Base-by-base conservation (phyloP, 1,140 invertebrate genomes). In the Aricia agestis region DNA sequence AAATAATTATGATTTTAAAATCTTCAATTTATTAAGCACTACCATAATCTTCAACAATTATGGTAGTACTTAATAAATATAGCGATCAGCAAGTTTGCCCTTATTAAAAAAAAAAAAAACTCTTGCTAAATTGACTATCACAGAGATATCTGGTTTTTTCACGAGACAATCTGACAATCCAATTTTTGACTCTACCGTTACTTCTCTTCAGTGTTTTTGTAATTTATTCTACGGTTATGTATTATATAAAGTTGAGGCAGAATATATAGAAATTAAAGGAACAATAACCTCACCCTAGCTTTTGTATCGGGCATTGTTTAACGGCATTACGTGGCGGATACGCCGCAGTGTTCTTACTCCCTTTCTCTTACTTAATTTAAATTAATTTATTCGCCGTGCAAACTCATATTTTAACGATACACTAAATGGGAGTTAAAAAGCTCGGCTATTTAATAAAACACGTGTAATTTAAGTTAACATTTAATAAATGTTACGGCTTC, bases 301-400 rank as follows among this genome's bases (percentile, higher is more conserved):
- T 83, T 87, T 90, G 82, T 84, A 78, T 81, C 75, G 76, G 85
- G 82, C 82, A 83, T 89, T 84, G 84, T 87, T 78, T 82, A 76
- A 78, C 74, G 75, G 78, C 81, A 79, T 86, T 84, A 84, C 80
- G 82, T 77, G 74, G 80, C 74, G 79, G 78, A 82, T 85, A 84
- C 87, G 84, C 81, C 69, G 68, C 82, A 82, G 83, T 78, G 82
- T 82, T 87, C 84, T 88, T 86, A 81, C 80, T 79, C 84, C 81
- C 84, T 82, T 86, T 88, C 78, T 81, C 80, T 82, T 79, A 80
- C 81, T 82, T 88, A 89, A 89, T 90, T 85, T 84, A 84, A 84
- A 90, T 89, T 85, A 87, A 87, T 88, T 88, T 83, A 85, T 90
- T 82, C 82, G 52, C 71, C 72, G 72, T 75, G 78, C 77, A 78